These are phyloP conservation scores for Chelon auratus DNA, from an alignment of 2,797 vertebrate species.

Conservation along the genomic window DNA sequence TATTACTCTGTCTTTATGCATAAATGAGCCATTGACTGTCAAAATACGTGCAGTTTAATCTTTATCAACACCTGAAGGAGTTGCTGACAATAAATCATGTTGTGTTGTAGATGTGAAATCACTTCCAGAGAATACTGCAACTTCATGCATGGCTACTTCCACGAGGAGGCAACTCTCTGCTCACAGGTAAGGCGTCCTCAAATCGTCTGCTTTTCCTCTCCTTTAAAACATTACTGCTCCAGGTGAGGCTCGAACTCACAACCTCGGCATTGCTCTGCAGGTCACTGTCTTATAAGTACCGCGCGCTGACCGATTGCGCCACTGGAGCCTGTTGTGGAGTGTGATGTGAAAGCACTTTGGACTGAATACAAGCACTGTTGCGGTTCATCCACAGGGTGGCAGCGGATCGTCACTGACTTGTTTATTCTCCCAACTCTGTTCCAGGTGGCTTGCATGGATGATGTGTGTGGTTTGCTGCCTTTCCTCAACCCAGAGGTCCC, in stretches of 20 bases:
- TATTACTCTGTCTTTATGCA: too few species aligned
- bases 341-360: background rate
- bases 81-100: background rate
- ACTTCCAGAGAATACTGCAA: conserved; percentile 97
- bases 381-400: conserved; percentile 31
- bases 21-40: background rate
- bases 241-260: conserved; percentile 69
- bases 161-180: conserved; percentile 96
- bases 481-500: conserved; percentile 97
- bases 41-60: background rate
- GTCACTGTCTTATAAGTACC: conserved; percentile 60
- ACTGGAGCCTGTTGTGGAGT: background rate
- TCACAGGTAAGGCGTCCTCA: conserved; percentile 87
- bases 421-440: background rate
- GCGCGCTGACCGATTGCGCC: conserved; percentile 57
- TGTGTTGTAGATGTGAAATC: conserved; percentile 92
- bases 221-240: conserved; percentile 21
- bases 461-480: conserved; percentile 95
- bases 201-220: background rate
- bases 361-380: background rate
- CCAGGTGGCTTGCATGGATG: conserved; percentile 98
- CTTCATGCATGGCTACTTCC: conserved; percentile 98
- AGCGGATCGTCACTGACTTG: background rate
- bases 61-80: background rate
- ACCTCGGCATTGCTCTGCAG: conserved; percentile 51